Base-by-base conservation (phyloP, 37 sponge, comb jelly and placozoan species). In the Oscarella lobularis region DNA sequence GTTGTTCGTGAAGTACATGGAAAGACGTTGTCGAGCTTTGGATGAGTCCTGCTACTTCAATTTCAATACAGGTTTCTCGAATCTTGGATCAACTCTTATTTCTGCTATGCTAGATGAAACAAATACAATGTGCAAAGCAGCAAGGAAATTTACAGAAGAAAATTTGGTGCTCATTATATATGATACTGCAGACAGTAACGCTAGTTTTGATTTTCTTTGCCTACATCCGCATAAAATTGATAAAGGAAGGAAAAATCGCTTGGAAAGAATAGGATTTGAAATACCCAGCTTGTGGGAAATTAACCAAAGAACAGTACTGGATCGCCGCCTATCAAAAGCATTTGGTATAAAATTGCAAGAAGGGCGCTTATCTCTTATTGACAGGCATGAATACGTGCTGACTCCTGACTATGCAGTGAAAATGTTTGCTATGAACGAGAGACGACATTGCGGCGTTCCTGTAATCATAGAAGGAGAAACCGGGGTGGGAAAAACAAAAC, bases 401-500 rank as follows among this genome's bases (percentile, higher is more conserved):
- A 91, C 92, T 66, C 80, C 82, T 27, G 92, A 91, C 78, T 87
- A 82, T 70, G 79, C 87, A 67, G 41, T 91, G 36, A 73, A 86
- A 79, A 91, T 91, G 92, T 48, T 91, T 38, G 79, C 82, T 36
- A 85, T 89, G 39, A 83, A 89, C 79, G 90, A 89, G 78, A 78
- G 92, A 0, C 32, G 76, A 5, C 37, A 82, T 74, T 86, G 87
- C 81, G 81, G 88, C 5, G 75, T 89, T 4, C 95, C 95, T 6
- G 95, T 94, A 33, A 86, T 94, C 73, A 89, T 94, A 36, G 90
- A 89, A 67, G 95, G 95, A 41, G 95, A 94, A 77, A 94, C 95
- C 74, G 95, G 95, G 9, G 95, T 94, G 39, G 95, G 95, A 29
- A 94, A 94, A 79, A 94, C 95, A 20, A 82, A 81, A 37, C 81